phyloP scores from a whole-genome alignment of 2,113 vertebrate species.

The Silurus meridionalis region DNA sequence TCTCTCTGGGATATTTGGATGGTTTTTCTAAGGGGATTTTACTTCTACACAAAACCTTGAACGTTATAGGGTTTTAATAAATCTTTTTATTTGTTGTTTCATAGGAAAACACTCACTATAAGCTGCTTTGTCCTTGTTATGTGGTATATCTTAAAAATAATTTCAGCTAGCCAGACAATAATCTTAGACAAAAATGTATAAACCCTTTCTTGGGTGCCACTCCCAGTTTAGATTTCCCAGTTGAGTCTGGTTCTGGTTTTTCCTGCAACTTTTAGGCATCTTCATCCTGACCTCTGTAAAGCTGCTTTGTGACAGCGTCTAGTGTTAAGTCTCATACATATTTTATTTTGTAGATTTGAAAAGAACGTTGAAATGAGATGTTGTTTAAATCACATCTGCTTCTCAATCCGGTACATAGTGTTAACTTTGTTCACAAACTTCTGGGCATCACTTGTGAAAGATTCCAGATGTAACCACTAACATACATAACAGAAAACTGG shows the following conservation, averaged over 20 bases:
- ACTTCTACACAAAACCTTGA: neutral
- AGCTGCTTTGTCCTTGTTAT: too few species aligned
- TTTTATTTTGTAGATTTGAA: neutral
- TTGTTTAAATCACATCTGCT: constrained; percentile 12
- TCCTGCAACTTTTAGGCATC: neutral
- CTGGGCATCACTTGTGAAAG: constrained; percentile 19
- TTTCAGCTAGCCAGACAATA: neutral
- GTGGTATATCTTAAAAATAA: neutral
- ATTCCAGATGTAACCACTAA: neutral
- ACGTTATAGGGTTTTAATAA: neutral
- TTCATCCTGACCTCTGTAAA: neutral
- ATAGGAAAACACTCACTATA: too few species aligned
- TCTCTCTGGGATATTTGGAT: neutral
- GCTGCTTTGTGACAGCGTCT: neutral
- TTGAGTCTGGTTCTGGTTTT: neutral
- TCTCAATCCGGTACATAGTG: neutral
- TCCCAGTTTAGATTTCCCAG: too few species aligned
- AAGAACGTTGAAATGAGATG: constrained; percentile 2
- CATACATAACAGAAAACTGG: constrained; percentile 13
- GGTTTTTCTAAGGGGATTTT: neutral
- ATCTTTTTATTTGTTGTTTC: too few species aligned
- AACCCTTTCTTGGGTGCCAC: neutral
- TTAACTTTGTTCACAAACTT: constrained; percentile 27
- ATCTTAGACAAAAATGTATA: neutral
- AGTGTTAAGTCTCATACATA: neutral